These are phyloP conservation scores for Anguilla obscura DNA, from an alignment of 2,797 vertebrate species.

Conservation along the genomic window DNA sequence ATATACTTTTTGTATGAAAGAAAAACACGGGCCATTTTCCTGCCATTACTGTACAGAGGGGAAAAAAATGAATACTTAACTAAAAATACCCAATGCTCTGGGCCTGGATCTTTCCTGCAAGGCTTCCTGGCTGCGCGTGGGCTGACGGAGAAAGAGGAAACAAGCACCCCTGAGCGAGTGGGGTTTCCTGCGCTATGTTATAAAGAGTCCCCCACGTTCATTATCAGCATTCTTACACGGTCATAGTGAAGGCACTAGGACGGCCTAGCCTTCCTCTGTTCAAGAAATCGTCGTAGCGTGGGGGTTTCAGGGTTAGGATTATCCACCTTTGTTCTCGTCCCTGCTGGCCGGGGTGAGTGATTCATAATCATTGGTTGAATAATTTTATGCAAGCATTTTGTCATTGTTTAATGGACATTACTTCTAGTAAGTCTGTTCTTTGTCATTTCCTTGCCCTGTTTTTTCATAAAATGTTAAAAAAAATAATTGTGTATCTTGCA, in stretches of 20 bases:
- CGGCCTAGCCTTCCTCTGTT: constrained; percentile 47
- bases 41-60: constrained; percentile 65
- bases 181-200: constrained; percentile 75
- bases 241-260: constrained; percentile 52
- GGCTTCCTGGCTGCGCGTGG: constrained; percentile 72
- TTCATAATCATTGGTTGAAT: background rate
- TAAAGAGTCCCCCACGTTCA: constrained; percentile 66
- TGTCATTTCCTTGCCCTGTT: background rate
- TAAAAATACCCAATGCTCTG: constrained; percentile 73
- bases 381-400: background rate
- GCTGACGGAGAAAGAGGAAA: constrained; percentile 76
- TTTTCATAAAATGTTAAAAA: background rate
- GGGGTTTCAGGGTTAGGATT: constrained; percentile 54
- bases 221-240: constrained; percentile 54
- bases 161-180: constrained; percentile 61
- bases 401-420: background rate
- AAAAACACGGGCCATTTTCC: constrained; percentile 67
- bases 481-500: background rate
- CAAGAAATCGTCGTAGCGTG: constrained; percentile 47
- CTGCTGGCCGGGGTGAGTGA: constrained; percentile 82
- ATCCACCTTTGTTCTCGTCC: constrained; percentile 70
- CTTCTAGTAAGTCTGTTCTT: background rate
- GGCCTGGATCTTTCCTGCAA: constrained; percentile 67
- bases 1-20: constrained; percentile 57
- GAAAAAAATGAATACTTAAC: constrained; percentile 67